Conservation (phyloP, 2,113 vertebrate genomes). For the Oryzias javanicus region DNA sequence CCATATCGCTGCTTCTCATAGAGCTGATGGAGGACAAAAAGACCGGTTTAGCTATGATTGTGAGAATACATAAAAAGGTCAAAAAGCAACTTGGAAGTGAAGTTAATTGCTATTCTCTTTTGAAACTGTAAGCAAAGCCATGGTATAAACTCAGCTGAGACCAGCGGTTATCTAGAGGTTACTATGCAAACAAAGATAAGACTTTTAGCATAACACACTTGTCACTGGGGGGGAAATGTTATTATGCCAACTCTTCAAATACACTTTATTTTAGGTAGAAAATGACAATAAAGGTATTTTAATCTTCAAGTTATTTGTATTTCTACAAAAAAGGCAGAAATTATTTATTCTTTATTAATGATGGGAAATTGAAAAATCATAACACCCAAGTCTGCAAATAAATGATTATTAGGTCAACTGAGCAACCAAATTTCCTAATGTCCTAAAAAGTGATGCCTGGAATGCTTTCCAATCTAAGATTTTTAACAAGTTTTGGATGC, state of each 20-base stretch:
- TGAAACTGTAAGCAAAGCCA: not conserved
- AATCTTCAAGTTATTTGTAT: not conserved
- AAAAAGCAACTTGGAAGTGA: too few relatives aligned
- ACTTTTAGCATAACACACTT: not conserved
- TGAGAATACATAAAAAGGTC: too few relatives aligned
- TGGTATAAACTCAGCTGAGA: not conserved
- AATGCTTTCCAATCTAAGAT: too few relatives aligned
- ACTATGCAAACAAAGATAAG: slow-evolving; percentile 18
- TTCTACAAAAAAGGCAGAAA: not conserved
- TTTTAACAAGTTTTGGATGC: not conserved
- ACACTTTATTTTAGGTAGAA: not conserved
- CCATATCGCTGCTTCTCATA: slow-evolving; percentile 81
- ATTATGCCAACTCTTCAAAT: not conserved
- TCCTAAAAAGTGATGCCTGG: too few relatives aligned
- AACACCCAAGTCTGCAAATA: too few relatives aligned
- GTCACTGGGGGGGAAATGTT: not conserved
- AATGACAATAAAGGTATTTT: too few relatives aligned
- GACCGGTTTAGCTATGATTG: too few relatives aligned
- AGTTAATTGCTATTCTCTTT: too few relatives aligned
- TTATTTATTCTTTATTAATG: too few relatives aligned
- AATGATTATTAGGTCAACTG: too few relatives aligned
- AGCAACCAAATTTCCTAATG: too few relatives aligned
- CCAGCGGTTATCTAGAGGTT: slow-evolving; percentile 11
- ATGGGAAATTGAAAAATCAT: too few relatives aligned
- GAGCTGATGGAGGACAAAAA: slow-evolving; percentile 44